phyloP scores from a whole-genome alignment of 2,888 invertebrate species.

The Rhingia campestris region DNA sequence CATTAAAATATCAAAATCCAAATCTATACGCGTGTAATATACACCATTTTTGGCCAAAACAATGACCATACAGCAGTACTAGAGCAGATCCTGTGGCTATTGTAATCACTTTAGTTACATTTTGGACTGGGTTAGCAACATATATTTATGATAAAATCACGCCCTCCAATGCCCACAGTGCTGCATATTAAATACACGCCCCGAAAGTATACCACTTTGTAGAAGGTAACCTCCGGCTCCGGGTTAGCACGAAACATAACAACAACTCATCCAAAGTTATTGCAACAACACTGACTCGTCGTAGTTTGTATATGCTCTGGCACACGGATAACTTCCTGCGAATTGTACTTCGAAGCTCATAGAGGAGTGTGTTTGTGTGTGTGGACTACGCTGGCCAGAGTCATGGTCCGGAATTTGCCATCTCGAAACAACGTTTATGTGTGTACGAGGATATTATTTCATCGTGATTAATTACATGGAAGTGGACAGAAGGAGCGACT shows the following conservation, averaged over 20 bases:
- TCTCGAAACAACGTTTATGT: constrained; percentile 43
- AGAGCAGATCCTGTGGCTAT: constrained; percentile 44
- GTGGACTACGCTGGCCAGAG: constrained; percentile 1
- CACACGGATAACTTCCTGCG: constrained; percentile 47
- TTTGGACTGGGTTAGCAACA: constrained; percentile 39
- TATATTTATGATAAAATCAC: constrained; percentile 64
- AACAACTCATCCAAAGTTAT: constrained; percentile 64
- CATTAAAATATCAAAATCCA: constrained; percentile 41
- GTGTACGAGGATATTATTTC: constrained; percentile 66
- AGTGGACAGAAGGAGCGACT: constrained; percentile 61
- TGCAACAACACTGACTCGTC: constrained; percentile 6
- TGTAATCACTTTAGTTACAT: constrained; percentile 64
- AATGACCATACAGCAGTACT: constrained; percentile 26
- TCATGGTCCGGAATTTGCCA: constrained; percentile 51
- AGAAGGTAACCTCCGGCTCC: constrained; percentile 58
- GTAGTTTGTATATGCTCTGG: constrained; percentile 18
- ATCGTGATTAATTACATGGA: constrained; percentile 70
- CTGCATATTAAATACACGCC: constrained; percentile 66
- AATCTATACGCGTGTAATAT: neutral
- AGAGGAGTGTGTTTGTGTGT: constrained; percentile 29
- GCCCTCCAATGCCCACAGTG: constrained; percentile 15
- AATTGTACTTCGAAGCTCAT: constrained; percentile 46
- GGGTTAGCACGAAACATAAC: constrained; percentile 49
- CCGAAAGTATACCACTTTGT: constrained; percentile 46
- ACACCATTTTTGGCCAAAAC: constrained; percentile 14